These are phyloP conservation scores for Promerops cafer DNA, from an alignment of 2,113 vertebrate genomes.

Conservation along the genomic window DNA sequence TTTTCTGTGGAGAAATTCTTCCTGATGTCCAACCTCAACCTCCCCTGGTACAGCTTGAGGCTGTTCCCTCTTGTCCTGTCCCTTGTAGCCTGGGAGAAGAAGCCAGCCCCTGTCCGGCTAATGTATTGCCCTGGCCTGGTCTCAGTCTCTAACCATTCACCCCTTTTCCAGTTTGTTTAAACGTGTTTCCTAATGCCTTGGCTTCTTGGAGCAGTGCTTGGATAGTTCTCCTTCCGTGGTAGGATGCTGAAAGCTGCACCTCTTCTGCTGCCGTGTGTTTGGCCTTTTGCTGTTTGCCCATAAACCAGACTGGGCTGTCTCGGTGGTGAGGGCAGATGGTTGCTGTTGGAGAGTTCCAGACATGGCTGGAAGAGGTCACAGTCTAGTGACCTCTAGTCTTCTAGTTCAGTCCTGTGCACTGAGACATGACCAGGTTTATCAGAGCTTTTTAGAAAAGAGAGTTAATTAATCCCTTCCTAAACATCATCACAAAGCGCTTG, in stretches of 20 bases:
- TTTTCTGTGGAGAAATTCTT: background rate
- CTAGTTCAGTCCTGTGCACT: background rate
- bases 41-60: background rate
- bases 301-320: background rate
- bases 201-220: background rate
- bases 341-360: background rate
- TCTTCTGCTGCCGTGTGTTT: background rate
- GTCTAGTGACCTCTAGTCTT: too few relatives aligned
- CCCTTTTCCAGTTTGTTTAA: background rate
- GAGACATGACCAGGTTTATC: background rate
- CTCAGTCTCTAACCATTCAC: background rate
- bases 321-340: accelerated
- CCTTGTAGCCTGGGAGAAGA: background rate
- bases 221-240: background rate
- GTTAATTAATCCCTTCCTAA: background rate
- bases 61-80: background rate
- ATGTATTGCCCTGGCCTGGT: background rate
- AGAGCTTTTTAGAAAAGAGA: background rate
- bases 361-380: background rate
- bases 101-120: background rate
- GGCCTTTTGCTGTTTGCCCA: background rate
- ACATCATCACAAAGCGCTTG: too few relatives aligned
- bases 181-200: background rate
- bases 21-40: background rate
- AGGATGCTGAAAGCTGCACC: background rate